Percentiles rank a stretch among this genome's conserved stretches.
Conservation (phyloP, 2,113 vertebrate species). For the Amazona guildingii region DNA sequence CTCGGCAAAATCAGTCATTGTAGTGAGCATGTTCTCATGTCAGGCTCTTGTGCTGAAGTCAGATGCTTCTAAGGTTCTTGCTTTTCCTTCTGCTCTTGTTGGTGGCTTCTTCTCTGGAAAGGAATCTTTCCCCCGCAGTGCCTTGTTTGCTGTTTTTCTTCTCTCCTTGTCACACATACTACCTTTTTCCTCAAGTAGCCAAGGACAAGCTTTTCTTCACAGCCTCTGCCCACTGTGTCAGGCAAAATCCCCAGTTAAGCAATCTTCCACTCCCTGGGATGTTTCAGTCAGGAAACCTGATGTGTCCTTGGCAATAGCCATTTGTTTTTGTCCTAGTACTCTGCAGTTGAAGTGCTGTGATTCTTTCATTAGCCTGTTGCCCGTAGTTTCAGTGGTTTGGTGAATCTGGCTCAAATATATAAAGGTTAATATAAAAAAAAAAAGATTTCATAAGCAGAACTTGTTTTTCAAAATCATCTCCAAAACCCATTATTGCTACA, state of each 20-base stretch:
- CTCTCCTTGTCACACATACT: fast-evolving
- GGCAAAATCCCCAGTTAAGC: neutral
- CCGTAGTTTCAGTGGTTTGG: neutral
- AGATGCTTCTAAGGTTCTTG: neutral
- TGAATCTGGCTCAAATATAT: neutral
- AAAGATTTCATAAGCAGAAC: neutral
- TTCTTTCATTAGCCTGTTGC: neutral
- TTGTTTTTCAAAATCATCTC: neutral
- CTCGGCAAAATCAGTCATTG: neutral
- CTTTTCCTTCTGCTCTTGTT: neutral
- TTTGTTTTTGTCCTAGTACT: neutral
- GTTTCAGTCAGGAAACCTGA: neutral
- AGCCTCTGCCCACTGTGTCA: neutral
- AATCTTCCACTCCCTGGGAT: fast-evolving
- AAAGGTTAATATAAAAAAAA: neutral
- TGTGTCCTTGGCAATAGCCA: neutral
- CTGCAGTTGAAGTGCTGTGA: neutral
- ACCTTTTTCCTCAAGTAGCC: neutral
- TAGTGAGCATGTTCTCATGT: fast-evolving
- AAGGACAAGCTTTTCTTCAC: neutral
- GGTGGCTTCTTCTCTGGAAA: neutral
- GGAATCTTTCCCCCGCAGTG: neutral
- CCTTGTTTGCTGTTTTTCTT: neutral
- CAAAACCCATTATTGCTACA: neutral
- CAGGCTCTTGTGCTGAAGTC: neutral